Conservation (phyloP, 2,888 invertebrate species). For the Strigamia transsilvanica region DNA sequence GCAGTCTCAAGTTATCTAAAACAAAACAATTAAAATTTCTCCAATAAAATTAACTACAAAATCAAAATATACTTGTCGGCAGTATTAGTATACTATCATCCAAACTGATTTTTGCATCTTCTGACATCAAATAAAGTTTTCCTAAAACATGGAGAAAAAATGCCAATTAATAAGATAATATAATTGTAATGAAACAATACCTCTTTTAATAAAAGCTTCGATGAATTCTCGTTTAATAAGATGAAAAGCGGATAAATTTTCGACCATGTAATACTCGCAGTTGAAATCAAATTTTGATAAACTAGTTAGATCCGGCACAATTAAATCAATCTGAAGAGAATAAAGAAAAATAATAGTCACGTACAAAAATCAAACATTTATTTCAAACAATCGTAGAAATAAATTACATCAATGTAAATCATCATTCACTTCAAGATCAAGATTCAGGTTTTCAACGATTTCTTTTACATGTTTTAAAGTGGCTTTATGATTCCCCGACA, state of each 20-base stretch:
- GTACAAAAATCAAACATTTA: background rate
- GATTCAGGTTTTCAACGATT: conserved; percentile 3
- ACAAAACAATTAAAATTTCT: background rate
- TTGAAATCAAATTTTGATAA: background rate
- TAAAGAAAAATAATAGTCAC: background rate
- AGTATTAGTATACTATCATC: background rate
- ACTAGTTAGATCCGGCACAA: background rate
- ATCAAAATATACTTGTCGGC: background rate
- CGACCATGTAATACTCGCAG: conserved; percentile 23
- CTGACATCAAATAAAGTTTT: conserved; percentile 12
- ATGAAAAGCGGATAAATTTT: conserved; percentile 1
- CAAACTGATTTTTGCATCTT: background rate
- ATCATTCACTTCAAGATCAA: conserved; percentile 44
- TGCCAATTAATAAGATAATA: background rate
- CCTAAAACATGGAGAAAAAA: conserved; percentile 12
- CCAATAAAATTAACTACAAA: background rate
- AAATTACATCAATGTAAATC: conserved; percentile 17
- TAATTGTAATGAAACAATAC: background rate
- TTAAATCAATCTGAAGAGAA: conserved; percentile 26
- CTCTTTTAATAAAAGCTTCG: conserved; percentile 38
- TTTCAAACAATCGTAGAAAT: background rate
- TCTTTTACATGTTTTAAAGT: conserved; percentile 27
- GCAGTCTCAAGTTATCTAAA: background rate
- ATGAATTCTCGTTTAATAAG: conserved; percentile 27
- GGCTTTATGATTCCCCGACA: conserved; percentile 35